Evolutionary conservation across 1,140 invertebrate genomes (phyloP), one percentile per base, ranked within the genome.

Genomic region (Procambarus clarkii): DNA sequence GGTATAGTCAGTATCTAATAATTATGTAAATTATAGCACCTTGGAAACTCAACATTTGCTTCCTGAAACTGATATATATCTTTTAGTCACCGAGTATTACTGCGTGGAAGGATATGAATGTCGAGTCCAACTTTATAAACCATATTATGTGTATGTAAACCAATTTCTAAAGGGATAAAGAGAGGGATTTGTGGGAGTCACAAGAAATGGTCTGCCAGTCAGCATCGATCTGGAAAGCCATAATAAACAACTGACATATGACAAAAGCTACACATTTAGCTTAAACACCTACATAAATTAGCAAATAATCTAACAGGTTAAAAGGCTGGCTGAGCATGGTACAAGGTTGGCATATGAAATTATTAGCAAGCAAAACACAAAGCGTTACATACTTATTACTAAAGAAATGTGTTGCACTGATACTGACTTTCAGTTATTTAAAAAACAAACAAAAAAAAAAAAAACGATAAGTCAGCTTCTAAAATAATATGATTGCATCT

Each of bases 401-500:
- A 24, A 18, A 60, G 21, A 50, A 82, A 13, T 82, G 50, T 21
- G 4, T 82, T 58, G n/a, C 50, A 58, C 9, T 18, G n/a, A 48
- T 50, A 46, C 45, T 79, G 77, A 79, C 50, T 34, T 82, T 21
- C 24, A 54, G 58, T 9, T 60, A 60, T 34, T 54, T 21, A 21
- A 60, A n/a, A 24, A n/a, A 15, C 50, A 60, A 34, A 11, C 24
- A 7, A 24, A 2, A 2, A 34, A 64, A 11, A n/a, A 7, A 24
- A 2, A 2, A 34, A 64, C 21, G 60, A 34, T n/a, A 46, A 82
- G n/a, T 34, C 50, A 58, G 34, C 24, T 58, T 34, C 50, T 60
- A 82, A 54, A 82, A 82, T 58, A 34, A 21, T 82, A 82, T 82
- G 50, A 82, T 82, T 82, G 24, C 80, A n/a, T 82, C 80, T 82